phyloP scores from a whole-genome alignment of 2,113 vertebrate species.

The Chionis minor region DNA sequence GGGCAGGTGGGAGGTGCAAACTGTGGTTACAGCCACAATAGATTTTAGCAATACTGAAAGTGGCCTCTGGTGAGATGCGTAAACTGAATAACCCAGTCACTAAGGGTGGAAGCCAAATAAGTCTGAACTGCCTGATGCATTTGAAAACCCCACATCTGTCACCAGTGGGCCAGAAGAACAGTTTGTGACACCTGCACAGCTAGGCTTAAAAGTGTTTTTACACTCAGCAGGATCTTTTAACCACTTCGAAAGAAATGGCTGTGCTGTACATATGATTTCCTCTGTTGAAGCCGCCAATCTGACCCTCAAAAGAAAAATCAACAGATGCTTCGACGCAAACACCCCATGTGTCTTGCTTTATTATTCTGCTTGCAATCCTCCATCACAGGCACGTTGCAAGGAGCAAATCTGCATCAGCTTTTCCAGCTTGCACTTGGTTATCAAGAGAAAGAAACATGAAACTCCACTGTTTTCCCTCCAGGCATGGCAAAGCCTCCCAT shows the following conservation, averaged over 20 bases:
- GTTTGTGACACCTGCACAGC: neutral
- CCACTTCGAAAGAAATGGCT: neutral
- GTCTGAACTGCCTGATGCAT: neutral
- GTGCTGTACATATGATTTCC: neutral
- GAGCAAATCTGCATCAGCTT: neutral
- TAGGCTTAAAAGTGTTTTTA: neutral
- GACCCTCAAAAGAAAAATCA: neutral
- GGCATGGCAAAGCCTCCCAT: neutral
- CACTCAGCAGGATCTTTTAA: neutral
- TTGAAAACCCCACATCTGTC: neutral
- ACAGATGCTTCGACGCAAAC: neutral
- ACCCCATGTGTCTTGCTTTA: fast-evolving
- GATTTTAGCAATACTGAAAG: neutral
- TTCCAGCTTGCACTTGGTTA: neutral
- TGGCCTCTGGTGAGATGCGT: fast-evolving
- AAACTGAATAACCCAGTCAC: neutral
- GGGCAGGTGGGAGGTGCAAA: neutral
- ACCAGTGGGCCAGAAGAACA: neutral
- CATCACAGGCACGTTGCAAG: fast-evolving
- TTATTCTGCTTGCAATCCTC: neutral
- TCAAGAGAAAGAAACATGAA: neutral
- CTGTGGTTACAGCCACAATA: neutral
- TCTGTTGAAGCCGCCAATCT: neutral
- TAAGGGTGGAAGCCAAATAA: neutral
- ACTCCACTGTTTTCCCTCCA: neutral